Conservation (phyloP, 2,797 vertebrate species). For the Macropus fuliginosus region DNA sequence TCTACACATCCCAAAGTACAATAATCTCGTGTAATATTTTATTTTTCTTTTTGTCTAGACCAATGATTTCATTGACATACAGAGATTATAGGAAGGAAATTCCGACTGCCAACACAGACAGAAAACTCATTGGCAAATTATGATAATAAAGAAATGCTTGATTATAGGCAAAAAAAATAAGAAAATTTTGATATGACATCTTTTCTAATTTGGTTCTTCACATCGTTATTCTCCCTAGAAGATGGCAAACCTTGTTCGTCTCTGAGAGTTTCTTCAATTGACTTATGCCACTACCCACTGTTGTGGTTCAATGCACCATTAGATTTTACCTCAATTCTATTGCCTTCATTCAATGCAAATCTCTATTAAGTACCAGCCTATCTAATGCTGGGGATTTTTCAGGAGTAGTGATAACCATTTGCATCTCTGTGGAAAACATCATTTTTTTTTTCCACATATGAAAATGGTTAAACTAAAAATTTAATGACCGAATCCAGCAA, state of each 20-base stretch:
- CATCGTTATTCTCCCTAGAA: slow-evolving; percentile 55
- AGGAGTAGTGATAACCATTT: slow-evolving; percentile 73
- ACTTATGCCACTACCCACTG: slow-evolving; percentile 73
- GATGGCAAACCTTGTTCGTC: slow-evolving; percentile 52
- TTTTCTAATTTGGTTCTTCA: slow-evolving; percentile 46
- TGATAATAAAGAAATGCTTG: slow-evolving; percentile 2
- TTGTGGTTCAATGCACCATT: slow-evolving; percentile 76
- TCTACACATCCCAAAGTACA: slow-evolving; percentile 55
- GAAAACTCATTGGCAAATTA: not conserved
- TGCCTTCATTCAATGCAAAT: slow-evolving; percentile 72
- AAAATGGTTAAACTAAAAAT: slow-evolving; percentile 84
- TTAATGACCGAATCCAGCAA: slow-evolving; percentile 81
- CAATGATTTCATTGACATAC: not conserved
- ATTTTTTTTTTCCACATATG: slow-evolving; percentile 78
- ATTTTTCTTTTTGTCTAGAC: not conserved
- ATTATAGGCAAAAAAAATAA: slow-evolving; percentile 63
- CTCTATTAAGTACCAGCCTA: slow-evolving; percentile 73
- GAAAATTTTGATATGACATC: not conserved
- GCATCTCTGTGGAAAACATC: slow-evolving; percentile 72
- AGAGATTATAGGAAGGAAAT: not conserved
- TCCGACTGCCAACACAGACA: not conserved
- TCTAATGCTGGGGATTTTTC: slow-evolving; percentile 76
- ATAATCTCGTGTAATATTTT: slow-evolving; percentile 38
- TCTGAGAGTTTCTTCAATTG: slow-evolving; percentile 57
- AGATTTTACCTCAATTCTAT: slow-evolving; percentile 67